These are phyloP conservation scores for Meteorus cinctellus DNA, from an alignment of 2,888 invertebrate species.

Conservation along the genomic window DNA sequence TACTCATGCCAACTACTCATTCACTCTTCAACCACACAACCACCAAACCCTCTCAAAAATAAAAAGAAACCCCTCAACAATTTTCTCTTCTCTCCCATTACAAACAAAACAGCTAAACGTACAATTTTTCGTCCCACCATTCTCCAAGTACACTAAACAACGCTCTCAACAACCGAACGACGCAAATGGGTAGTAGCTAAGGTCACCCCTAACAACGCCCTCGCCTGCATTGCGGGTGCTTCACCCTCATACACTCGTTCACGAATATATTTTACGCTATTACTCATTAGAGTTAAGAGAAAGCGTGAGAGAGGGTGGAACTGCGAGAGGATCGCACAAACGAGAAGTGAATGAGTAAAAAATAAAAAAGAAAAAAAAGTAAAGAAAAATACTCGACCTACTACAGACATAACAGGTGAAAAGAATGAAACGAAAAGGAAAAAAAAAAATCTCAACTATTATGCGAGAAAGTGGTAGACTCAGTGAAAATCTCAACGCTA, in stretches of 20 bases:
- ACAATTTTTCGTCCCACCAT: neutral
- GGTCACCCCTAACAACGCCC: slow-evolving; percentile 72
- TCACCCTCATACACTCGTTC: slow-evolving; percentile 20
- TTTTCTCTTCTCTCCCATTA: too few relatives aligned
- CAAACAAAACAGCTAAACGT: neutral
- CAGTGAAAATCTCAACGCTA: neutral
- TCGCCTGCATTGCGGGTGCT: slow-evolving; percentile 71
- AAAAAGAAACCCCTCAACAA: too few relatives aligned
- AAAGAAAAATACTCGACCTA: neutral
- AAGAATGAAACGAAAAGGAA: neutral
- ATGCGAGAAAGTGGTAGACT: neutral
- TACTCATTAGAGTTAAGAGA: slow-evolving; percentile 25
- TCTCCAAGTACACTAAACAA: neutral
- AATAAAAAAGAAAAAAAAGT: neutral
- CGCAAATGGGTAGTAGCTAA: slow-evolving; percentile 54
- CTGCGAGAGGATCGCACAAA: neutral
- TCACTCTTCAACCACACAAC: too few relatives aligned
- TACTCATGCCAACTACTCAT: too few relatives aligned
- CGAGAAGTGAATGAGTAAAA: neutral
- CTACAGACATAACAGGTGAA: neutral
- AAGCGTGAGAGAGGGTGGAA: neutral
- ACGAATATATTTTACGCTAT: slow-evolving; percentile 17
- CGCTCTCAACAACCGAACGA: neutral
- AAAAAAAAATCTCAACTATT: neutral
- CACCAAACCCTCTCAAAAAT: too few relatives aligned